Evolutionary conservation across 2,888 invertebrate genomes (phyloP), one percentile per base, ranked within the genome.

Genomic region (Lacanobia oleracea): DNA sequence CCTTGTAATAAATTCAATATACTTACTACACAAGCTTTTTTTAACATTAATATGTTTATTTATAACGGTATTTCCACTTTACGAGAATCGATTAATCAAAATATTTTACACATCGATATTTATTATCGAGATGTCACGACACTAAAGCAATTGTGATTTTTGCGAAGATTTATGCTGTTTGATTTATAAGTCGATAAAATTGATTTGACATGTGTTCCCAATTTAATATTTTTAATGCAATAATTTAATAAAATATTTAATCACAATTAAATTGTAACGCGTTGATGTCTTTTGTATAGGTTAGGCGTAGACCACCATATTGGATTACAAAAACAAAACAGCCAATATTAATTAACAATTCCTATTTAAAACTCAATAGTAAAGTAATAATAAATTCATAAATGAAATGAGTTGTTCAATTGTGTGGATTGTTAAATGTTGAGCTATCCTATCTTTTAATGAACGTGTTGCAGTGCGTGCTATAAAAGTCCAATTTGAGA

Each of bases 281-380:
- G 94, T 94, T 93, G 93, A 94, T 92, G 94, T 94, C 94, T 94
- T 94, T 94, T 92, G 81, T 90, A 91, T 85, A 85, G 79, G 73
- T 68, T 54, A 71, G 61, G 63, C 43, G 60, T 51, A 60, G 64
- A 45, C 50, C 43, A 59, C 14, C 18, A 72, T 69, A 50, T 10
- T 60, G 33, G 7, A 18, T 10, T 43, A 59, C 40, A 57, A 64
- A 54, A 53, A 61, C 33, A 21, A 43, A 59, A 57, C 14, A 5
- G 18, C 0, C 2, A 18, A 18, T 16, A 66, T 16, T 14, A 56
- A 65, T 43, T 14, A 48, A n/a, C 1, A 56, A 21, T 43, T 43
- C 2, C 6, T 40, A 51, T 61, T n/a, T 65, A 21, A 50, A 74
- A 57, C n/a, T 54, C 1, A 14, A 9, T 16, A 8, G 5, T 43